phyloP scores from a whole-genome alignment of 1,140 invertebrate species.

The Ceratina japonica region DNA sequence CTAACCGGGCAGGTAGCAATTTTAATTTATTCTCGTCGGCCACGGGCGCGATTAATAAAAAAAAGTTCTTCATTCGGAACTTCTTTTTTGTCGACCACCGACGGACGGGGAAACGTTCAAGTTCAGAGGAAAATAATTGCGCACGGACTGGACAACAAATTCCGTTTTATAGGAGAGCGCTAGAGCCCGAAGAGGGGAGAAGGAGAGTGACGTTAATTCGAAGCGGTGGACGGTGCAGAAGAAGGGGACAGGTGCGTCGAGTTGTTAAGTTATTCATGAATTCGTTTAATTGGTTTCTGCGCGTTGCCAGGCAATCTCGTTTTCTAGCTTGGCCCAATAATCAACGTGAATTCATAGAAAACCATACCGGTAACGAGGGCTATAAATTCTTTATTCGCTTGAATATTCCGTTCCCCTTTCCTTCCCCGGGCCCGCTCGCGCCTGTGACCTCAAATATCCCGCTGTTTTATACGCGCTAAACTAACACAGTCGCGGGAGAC shows the following conservation, averaged over 20 bases:
- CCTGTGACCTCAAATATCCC: background rate
- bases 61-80: background rate
- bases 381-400: conserved; percentile 78
- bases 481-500: no score
- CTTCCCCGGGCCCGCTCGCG: no score
- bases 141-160: background rate
- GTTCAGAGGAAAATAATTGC: no score
- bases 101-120: no score
- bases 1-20: background rate
- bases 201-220: conserved; percentile 4
- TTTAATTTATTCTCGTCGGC: conserved; percentile 17
- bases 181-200: background rate
- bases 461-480: background rate
- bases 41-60: no score
- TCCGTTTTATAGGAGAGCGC: background rate
- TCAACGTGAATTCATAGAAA: conserved; percentile 79
- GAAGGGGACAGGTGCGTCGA: conserved; percentile 68
- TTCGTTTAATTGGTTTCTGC: conserved; percentile 78
- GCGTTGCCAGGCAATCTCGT: conserved; percentile 71
- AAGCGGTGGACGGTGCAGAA: conserved; percentile 11
- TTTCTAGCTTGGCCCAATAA: conserved; percentile 72
- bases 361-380: conserved; percentile 75
- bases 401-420: conserved; percentile 16
- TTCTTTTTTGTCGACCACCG: background rate
- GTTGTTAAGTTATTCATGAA: conserved; percentile 78